Evolutionary conservation across 2,888 invertebrate genomes (phyloP).

Genomic region (Pyrochroa serraticornis): DNA sequence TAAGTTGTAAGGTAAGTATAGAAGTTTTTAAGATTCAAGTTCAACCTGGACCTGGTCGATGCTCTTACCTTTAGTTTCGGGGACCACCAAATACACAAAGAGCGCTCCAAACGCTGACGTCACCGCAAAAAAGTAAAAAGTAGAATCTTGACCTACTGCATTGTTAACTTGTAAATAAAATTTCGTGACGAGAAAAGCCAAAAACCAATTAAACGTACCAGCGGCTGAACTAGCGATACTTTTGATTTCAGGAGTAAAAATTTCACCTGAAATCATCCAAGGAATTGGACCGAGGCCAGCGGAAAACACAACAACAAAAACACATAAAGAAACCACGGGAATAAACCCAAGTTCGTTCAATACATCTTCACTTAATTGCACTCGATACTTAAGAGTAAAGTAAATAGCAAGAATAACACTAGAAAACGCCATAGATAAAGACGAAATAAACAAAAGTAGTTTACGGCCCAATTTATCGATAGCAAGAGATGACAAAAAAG

Average conservation of each 20-base stretch:
- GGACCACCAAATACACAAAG: conserved; percentile 58
- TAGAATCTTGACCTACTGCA: conserved; percentile 65
- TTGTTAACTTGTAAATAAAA: conserved; percentile 67
- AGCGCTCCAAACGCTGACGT: conserved; percentile 68
- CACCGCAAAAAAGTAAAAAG: conserved; percentile 76
- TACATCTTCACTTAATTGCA: conserved; percentile 52
- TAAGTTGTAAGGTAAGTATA: not conserved
- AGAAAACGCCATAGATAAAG: conserved; percentile 72
- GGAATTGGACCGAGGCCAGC: conserved; percentile 87
- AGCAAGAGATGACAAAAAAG: conserved; percentile 74
- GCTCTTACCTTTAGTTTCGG: conserved; percentile 52
- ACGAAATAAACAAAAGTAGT: conserved; percentile 75
- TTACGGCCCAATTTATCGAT: conserved; percentile 84
- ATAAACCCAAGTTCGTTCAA: conserved; percentile 71
- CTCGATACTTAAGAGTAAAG: conserved; percentile 63
- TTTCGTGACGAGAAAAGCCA: conserved; percentile 80
- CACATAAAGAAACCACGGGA: conserved; percentile 73
- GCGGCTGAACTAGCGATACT: conserved; percentile 77
- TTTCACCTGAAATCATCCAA: conserved; percentile 83
- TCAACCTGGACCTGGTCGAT: conserved; percentile 48
- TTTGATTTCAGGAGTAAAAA: conserved; percentile 79
- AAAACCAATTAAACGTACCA: conserved; percentile 79
- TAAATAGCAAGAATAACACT: conserved; percentile 74
- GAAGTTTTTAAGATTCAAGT: conserved; percentile 27
- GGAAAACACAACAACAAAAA: conserved; percentile 82